phyloP scores from a whole-genome alignment of 2,797 vertebrate species.

The Gallinago nigripennis region DNA sequence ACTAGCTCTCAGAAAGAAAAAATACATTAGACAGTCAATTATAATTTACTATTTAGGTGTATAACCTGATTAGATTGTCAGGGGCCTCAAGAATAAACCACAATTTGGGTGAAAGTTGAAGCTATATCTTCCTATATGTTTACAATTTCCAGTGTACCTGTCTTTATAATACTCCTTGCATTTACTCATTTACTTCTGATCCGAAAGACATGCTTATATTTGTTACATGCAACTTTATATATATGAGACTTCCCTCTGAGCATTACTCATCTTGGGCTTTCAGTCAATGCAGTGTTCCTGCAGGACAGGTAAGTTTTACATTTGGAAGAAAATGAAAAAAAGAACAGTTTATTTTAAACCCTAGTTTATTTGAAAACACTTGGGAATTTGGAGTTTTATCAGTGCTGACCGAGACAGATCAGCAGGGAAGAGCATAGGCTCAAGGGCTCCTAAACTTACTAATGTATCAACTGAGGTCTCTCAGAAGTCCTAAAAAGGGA shows the following conservation, averaged over 20 bases:
- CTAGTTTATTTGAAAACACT: background rate
- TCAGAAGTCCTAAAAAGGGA: background rate
- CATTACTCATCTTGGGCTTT: background rate
- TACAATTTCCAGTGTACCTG: background rate
- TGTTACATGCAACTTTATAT: background rate
- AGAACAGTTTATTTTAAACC: background rate
- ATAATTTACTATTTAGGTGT: background rate
- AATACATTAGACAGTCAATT: fast-evolving
- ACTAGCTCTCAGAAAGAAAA: background rate
- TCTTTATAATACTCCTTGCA: background rate
- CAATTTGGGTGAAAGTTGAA: background rate
- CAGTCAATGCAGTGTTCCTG: background rate
- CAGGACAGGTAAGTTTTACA: background rate
- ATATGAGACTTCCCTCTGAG: background rate
- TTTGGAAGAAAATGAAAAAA: background rate
- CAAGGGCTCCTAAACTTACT: background rate
- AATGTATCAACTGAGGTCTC: background rate
- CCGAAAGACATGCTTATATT: background rate
- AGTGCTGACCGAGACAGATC: background rate
- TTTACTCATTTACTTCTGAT: background rate
- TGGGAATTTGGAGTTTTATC: background rate
- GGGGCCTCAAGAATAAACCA: background rate
- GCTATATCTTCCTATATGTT: background rate
- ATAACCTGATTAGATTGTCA: background rate
- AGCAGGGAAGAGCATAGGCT: background rate